Base-by-base conservation (phyloP, 2,113 vertebrate species). In the Acrocephalus arundinaceus region DNA sequence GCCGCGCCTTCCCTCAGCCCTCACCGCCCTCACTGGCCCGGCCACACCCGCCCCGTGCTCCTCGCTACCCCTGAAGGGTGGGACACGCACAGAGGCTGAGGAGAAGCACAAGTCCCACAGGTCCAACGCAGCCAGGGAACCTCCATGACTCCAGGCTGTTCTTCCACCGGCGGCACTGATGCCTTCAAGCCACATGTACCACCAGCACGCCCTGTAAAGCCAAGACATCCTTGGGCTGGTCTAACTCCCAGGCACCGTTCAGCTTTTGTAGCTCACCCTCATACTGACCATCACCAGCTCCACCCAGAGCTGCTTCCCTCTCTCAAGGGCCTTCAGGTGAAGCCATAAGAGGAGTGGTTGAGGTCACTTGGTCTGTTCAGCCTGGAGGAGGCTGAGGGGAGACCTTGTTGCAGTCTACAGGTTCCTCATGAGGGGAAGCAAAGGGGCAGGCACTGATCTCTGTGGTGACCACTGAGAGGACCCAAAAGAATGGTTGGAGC, bases 31-130 rank as follows among this genome's bases (percentile, higher is more conserved):
- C 86, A 15, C 3, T 43, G 3, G 13, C 6, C 20, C 27, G 37
- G 30, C 7, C 45, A 11, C 86, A 20, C 2, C 27, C 10, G 12
- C 23, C 27, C 7, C 10, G 8, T 17, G 13, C 31, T 37, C 31
- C 63, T 21, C 7, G 20, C 20, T 2, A 0, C 3, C n/a, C 24
- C 15, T 2, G 7, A 6, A 1, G 39, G 63, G 1, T 2, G 68
- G 54, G 48, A 28, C 33, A 6, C 2, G 15, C 7, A 7, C 37
- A 4, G 0, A 6, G 22, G 19, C 54, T 10, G 27, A 13, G 7
- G 52, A 46, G 63, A 52, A 31, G 12, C 33, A 7, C 30, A 4
- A 8, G 14, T 8, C 30, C 43, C 82, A 7, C 12, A 4, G 37
- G 33, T 12, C 19, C 55, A 37, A 1, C 2, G 1, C 27, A 16